A percentile compares a stretch with the other conserved stretches of the same genome.
Conservation (phyloP, 1,140 invertebrate species). For the Calycopis cecrops region DNA sequence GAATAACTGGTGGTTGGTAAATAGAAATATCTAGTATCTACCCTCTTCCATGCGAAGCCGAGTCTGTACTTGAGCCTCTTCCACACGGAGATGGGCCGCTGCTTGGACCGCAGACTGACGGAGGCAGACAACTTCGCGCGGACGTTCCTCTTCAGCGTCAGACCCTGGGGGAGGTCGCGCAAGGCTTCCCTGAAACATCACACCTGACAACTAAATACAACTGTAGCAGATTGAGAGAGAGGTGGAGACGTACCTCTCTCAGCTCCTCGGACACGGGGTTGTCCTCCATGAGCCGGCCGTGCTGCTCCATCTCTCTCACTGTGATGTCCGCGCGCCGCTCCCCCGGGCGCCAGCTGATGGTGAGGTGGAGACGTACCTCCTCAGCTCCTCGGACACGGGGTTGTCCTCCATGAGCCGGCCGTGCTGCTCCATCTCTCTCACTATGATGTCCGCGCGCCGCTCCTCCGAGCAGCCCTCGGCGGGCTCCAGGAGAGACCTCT, state of each 20-base stretch:
- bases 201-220: too few relatives aligned
- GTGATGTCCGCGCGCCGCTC: conserved; percentile 73
- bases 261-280: conserved; percentile 75
- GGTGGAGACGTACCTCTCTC: conserved; percentile 64
- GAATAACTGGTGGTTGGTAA: too few relatives aligned
- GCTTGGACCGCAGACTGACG: conserved; percentile 73
- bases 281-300: conserved; percentile 77
- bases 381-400: conserved; percentile 74
- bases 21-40: conserved; percentile 23
- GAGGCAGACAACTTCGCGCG: conserved; percentile 77
- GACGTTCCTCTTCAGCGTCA: conserved; percentile 78
- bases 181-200: conserved; percentile 71
- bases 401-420: conserved; percentile 77
- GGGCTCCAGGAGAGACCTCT: conserved; percentile 41
- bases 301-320: conserved; percentile 76
- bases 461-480: conserved; percentile 39
- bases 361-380: conserved; percentile 59
- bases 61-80: conserved; percentile 76
- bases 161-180: conserved; percentile 77
- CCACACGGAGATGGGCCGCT: conserved; percentile 69
- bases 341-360: too few relatives aligned
- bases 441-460: conserved; percentile 73
- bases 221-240: too few relatives aligned
- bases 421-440: conserved; percentile 77
- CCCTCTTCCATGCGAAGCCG: conserved; percentile 65